Conservation (phyloP, 2,888 invertebrate species). For the Metalampra italica region DNA sequence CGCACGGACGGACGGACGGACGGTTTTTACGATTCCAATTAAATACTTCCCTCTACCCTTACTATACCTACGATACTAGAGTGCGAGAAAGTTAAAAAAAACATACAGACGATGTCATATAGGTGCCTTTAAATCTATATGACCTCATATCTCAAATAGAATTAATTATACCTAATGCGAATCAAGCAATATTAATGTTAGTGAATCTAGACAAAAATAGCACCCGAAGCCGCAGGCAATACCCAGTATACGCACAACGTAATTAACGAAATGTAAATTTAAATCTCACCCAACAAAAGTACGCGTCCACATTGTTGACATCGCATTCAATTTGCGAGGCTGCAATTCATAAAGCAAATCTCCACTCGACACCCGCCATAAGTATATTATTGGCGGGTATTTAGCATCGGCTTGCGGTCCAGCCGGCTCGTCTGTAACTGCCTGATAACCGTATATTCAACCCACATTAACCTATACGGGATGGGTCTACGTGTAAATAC, state of each 20-base stretch:
- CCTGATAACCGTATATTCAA: slow-evolving; percentile 52
- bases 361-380: slow-evolving; percentile 53
- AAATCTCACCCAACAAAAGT: slow-evolving; percentile 47
- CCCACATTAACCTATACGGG: slow-evolving; percentile 33
- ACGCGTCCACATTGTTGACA: slow-evolving; percentile 36
- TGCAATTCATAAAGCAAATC: slow-evolving; percentile 61
- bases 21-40: no score
- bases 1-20: no score
- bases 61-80: no score
- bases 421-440: slow-evolving; percentile 45
- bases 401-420: slow-evolving; percentile 58
- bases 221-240: no score
- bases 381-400: slow-evolving; percentile 60
- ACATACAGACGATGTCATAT: no score
- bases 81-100: no score
- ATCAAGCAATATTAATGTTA: no score
- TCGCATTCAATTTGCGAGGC: slow-evolving; percentile 56
- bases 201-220: no score
- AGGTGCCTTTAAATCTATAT: no score
- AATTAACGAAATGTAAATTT: slow-evolving; percentile 39
- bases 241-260: neutral
- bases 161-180: no score
- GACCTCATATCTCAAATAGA: no score
- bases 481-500: slow-evolving; percentile 16
- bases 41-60: no score